Base-by-base conservation (phyloP, 53 echinoderm and acorn worm species). In the Holothuria scabra region DNA sequence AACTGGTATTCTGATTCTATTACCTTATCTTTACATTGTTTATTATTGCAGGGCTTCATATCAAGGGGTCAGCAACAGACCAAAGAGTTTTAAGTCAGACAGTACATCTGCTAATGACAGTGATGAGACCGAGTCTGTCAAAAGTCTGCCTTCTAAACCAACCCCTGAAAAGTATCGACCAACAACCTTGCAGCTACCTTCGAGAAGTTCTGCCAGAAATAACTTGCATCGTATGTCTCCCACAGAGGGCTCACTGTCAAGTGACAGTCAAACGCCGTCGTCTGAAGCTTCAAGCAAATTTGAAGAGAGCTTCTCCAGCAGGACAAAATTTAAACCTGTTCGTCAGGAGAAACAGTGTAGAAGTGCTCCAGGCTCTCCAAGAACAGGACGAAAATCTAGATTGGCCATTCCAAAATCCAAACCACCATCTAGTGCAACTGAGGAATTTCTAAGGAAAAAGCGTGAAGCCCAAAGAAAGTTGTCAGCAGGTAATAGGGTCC, bases 361-460 rank as follows among this genome's bases (percentile, higher is more conserved):
- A 25, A 89, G 81, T 46, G 74, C 66, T 35, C 82, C 82, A 6
- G 85, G 81, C 1, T 80, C 80, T 11, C 85, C 90, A 6, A 28
- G 46, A n/a, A 22, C 46, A 26, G 82, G 82, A 28, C 85, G 85
- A 46, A 60, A 74, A 32, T 62, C 85, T 25, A 33, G 81, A 22
- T 65, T 71, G 33, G 58, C 33, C 56, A 35, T 85, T 49, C 81
- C 80, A 48, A 80, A 83, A 46, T 13, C 71, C 68, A 90, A 81
- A 46, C 85, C 95, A 12, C 87, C 95, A 13, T 87, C 85, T 70
- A 90, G 85, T 44, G 81, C 88, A 28, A 88, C 92, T 13, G 86
- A 87, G 83, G 90, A 92, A 84, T 87, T 88, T 41, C 74, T 94
- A 30, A 67, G 82, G 24, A 81, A 74, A 56, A 93, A 90, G 35